phyloP scores from a whole-genome alignment of 2,888 invertebrate species.

The Pediacus dermestoides region DNA sequence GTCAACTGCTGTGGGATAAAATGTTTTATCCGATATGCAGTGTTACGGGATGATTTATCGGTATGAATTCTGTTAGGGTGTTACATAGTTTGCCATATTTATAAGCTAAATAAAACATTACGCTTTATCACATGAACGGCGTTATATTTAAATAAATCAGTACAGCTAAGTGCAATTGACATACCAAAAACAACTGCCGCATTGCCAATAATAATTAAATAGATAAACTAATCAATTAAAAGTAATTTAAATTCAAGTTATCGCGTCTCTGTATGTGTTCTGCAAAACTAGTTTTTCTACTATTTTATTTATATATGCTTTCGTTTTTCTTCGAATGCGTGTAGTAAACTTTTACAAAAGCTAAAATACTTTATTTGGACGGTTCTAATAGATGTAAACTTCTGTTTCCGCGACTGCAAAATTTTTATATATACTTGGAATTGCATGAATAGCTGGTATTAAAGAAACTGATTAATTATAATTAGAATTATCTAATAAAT shows the following conservation, averaged over 20 bases:
- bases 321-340: constrained; percentile 6
- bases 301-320: constrained; percentile 24
- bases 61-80: no score
- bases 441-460: background rate
- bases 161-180: constrained; percentile 27
- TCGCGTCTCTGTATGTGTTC: constrained; percentile 28
- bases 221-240: constrained; percentile 41
- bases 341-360: constrained; percentile 5
- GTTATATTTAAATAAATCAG: constrained; percentile 28
- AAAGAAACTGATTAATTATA: no score
- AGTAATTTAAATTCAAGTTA: constrained; percentile 39
- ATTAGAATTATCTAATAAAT: no score
- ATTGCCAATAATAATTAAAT: constrained; percentile 39
- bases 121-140: no score
- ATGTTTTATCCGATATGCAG: no score
- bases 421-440: background rate
- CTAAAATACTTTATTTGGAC: constrained; percentile 13
- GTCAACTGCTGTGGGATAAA: no score
- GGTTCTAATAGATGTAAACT: constrained; percentile 3
- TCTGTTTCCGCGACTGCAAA: constrained; percentile 7
- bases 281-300: constrained; percentile 35
- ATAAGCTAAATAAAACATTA: no score
- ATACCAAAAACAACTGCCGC: constrained; percentile 32
- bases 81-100: no score
- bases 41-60: no score